Evolutionary conservation across 2,113 vertebrate genomes (phyloP).

Genomic region (Abramis brama): DNA sequence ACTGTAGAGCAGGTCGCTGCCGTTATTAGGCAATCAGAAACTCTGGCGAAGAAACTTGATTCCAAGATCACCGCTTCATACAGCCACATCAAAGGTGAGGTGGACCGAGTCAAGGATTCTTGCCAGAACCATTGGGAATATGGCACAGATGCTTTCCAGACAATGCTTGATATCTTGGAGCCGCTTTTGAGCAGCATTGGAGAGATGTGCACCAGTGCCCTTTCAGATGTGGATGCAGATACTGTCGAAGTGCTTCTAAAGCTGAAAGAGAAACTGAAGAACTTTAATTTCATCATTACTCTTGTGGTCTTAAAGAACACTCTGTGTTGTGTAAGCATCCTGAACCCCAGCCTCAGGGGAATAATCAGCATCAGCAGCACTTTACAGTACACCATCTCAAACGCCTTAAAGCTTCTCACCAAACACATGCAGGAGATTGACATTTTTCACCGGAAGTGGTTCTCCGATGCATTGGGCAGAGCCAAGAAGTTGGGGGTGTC

Average conservation of each 20-base stretch:
- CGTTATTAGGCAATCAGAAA: conserved; percentile 70
- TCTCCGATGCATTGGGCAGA: conserved; percentile 76
- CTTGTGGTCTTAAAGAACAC: conserved; percentile 81
- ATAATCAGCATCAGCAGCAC: conserved; percentile 84
- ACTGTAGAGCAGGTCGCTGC: conserved; percentile 77
- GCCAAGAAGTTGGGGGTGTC: conserved; percentile 78
- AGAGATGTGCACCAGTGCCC: conserved; percentile 71
- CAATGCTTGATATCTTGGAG: conserved; percentile 80
- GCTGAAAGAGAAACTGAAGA: conserved; percentile 75
- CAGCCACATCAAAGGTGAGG: conserved; percentile 77
- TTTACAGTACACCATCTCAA: conserved; percentile 81
- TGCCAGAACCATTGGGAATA: conserved; percentile 74
- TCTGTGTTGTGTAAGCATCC: conserved; percentile 81
- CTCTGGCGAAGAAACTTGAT: conserved; percentile 72
- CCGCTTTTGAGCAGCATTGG: conserved; percentile 78
- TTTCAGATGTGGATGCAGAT: conserved; percentile 72
- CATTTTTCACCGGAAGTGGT: conserved; percentile 80
- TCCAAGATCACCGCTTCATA: conserved; percentile 73
- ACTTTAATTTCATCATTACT: conserved; percentile 81
- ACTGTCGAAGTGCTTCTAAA: conserved; percentile 73
- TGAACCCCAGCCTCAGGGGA: conserved; percentile 81
- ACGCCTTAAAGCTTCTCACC: conserved; percentile 82
- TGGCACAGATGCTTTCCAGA: conserved; percentile 77
- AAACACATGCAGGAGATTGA: conserved; percentile 80
- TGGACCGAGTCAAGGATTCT: conserved; percentile 72